phyloP scores from a whole-genome alignment of 2,797 vertebrate species.

The Pantherophis vulpinus region DNA sequence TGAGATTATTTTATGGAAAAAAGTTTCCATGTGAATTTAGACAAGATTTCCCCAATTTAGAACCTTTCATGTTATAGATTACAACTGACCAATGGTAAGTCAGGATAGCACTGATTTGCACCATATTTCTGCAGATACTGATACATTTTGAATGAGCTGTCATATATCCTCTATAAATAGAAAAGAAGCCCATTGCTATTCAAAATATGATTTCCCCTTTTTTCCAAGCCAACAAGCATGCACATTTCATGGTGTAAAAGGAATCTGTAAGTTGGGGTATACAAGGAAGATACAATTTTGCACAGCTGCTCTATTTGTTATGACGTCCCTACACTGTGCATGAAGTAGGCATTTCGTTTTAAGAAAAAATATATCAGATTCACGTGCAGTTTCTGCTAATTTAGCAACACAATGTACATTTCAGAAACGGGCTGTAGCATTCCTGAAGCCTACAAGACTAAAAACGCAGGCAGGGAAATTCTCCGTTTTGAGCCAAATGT shows the following conservation, averaged over 20 bases:
- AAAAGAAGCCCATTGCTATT: conserved; percentile 32
- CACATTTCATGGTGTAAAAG: conserved; percentile 21
- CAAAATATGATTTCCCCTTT: conserved; percentile 36
- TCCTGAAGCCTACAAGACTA: conserved; percentile 2
- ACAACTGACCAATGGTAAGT: background rate
- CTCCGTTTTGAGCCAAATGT: conserved; percentile 62
- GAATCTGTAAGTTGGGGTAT: conserved; percentile 40
- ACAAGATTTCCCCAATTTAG: background rate
- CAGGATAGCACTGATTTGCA: background rate
- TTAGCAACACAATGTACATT: conserved; percentile 32
- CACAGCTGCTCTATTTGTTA: conserved; percentile 36
- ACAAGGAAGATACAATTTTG: conserved; percentile 36
- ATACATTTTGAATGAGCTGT: conserved; percentile 31
- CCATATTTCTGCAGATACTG: conserved; percentile 26
- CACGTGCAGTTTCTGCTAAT: conserved; percentile 49
- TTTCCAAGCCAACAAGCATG: conserved; percentile 5
- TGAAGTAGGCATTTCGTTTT: conserved; percentile 56
- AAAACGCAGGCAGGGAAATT: conserved; percentile 24
- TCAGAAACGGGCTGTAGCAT: conserved; percentile 30
- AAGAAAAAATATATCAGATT: conserved; percentile 40
- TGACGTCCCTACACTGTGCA: conserved; percentile 41
- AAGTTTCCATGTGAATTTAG: conserved; percentile 17
- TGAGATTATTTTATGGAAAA: background rate
- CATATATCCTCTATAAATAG: conserved; percentile 8
- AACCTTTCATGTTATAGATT: background rate